These are phyloP conservation scores for Cranoglanis bouderius DNA, from an alignment of 2,113 vertebrate species.

Conservation along the genomic window DNA sequence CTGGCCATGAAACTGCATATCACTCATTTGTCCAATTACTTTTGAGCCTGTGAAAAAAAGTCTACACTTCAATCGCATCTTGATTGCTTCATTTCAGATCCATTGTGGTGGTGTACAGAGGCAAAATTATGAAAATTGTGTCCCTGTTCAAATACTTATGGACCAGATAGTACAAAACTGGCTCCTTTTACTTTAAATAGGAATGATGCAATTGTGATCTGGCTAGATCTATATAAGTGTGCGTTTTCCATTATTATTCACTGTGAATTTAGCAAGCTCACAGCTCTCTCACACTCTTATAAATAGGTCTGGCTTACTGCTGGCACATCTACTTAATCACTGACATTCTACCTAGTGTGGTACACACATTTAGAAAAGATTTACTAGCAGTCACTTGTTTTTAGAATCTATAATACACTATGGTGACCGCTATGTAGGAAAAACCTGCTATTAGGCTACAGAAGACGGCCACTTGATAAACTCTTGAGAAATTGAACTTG, in stretches of 20 bases:
- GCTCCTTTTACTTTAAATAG: not conserved
- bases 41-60: too few species aligned
- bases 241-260: conserved; percentile 48
- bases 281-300: conserved; percentile 52
- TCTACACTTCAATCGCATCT: too few species aligned
- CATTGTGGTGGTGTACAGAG: too few species aligned
- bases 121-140: too few species aligned
- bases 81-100: too few species aligned
- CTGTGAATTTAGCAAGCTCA: conserved; percentile 51
- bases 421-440: not conserved
- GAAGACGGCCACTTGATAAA: not conserved
- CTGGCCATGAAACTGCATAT: too few species aligned
- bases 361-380: conserved; percentile 48
- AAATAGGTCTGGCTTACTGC: conserved; percentile 55
- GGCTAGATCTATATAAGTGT: conserved; percentile 24
- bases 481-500: conserved; percentile 19
- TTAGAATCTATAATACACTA: conserved; percentile 7
- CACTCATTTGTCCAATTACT: too few species aligned
- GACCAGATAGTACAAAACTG: not conserved
- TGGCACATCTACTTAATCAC: conserved; percentile 46
- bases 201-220: conserved; percentile 29
- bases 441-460: not conserved
- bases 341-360: conserved; percentile 6
- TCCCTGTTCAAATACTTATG: too few species aligned
- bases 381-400: conserved; percentile 13